Evolutionary conservation across 2,113 vertebrate species (phyloP).

Genomic region (Chaetops frenatus): DNA sequence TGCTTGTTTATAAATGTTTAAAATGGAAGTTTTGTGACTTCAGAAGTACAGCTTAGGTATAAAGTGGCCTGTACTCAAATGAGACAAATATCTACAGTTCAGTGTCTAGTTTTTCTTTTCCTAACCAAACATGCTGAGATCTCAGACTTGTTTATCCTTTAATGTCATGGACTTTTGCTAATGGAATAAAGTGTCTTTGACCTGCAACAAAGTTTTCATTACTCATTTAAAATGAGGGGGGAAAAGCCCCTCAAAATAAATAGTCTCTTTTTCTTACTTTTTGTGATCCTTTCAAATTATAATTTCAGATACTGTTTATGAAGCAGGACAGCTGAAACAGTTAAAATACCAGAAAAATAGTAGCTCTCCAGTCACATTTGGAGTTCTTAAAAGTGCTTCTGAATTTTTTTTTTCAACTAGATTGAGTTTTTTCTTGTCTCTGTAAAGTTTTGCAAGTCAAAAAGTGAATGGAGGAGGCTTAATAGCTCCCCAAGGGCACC

Average conservation of each 20-base stretch:
- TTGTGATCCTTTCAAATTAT: background rate
- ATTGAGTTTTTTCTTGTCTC: background rate
- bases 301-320: background rate
- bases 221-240: background rate
- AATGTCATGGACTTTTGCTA: background rate
- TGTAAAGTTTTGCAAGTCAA: background rate
- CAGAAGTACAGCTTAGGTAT: background rate
- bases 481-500: background rate
- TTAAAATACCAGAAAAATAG: background rate
- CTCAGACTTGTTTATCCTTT: background rate
- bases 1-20: background rate
- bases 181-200: background rate
- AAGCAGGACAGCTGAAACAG: background rate
- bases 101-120: background rate
- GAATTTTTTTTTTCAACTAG: background rate
- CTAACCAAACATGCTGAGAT: background rate
- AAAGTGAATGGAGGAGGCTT: background rate
- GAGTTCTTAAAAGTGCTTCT: background rate
- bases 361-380: background rate
- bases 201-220: background rate
- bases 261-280: background rate
- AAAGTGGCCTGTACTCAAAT: background rate
- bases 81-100: background rate
- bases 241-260: fast-evolving
- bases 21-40: background rate